Evolutionary conservation across 2,113 vertebrate genomes (phyloP).

Genomic region (Stegostoma tigrinum): DNA sequence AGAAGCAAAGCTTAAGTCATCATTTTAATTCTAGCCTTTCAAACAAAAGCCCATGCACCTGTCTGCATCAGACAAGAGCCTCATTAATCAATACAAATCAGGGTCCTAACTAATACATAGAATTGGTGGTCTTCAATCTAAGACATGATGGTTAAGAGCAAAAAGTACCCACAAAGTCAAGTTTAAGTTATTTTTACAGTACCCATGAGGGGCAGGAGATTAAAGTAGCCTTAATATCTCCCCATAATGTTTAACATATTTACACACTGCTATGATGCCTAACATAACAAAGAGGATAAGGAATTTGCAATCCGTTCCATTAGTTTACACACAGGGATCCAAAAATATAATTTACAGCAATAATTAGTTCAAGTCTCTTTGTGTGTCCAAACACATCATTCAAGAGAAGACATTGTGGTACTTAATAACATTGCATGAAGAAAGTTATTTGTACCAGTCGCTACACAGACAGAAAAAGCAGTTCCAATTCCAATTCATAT

Average conservation of each 20-base stretch:
- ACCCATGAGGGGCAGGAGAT: neutral
- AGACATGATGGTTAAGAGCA: neutral
- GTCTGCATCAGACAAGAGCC: neutral
- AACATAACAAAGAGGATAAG: slow-evolving; percentile 30
- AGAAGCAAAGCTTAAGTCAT: neutral
- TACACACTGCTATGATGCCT: slow-evolving; percentile 29
- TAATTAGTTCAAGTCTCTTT: neutral
- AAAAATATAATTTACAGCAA: neutral
- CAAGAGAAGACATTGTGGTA: neutral
- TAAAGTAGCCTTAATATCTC: neutral
- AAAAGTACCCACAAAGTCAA: neutral
- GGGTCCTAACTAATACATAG: neutral
- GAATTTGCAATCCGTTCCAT: slow-evolving; percentile 18
- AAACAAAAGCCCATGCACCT: neutral
- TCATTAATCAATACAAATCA: neutral
- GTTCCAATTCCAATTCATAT: slow-evolving; percentile 8
- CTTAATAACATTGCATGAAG: neutral
- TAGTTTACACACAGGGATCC: neutral
- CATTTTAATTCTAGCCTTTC: neutral
- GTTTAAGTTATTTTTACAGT: neutral
- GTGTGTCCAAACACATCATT: neutral
- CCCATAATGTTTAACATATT: neutral
- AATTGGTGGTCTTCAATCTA: neutral
- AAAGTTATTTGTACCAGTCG: slow-evolving; percentile 7
- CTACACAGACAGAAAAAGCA: slow-evolving; percentile 17